Base-by-base conservation (phyloP, 2,113 vertebrate species). In the Ictalurus punctatus region DNA sequence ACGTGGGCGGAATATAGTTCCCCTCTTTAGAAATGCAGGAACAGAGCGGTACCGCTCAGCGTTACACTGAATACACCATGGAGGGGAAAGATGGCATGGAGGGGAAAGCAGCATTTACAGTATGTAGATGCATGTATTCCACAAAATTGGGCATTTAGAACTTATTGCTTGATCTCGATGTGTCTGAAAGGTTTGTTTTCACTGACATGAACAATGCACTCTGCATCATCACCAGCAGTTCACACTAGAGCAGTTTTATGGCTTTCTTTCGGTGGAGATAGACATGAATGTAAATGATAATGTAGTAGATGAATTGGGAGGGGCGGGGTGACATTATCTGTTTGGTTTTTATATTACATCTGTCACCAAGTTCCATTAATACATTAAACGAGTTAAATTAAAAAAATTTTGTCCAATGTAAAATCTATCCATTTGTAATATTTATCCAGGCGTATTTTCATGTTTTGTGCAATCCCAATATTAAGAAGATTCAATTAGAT, bases 401-500 rank as follows among this genome's bases (percentile, higher is more conserved):
- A 44, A 48, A 6, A 48, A 6, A 48, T 94, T 95, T 80, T 67
- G 40, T 82, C 95, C 82, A 95, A 95, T 94, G 93, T 95, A 94
- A 97, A 97, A 96, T 96, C 95, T 96, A 96, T 97, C 97, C 96
- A 96, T 97, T 95, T 96, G 96, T 95, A 93, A 95, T 95, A 95
- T 96, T 96, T 95, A 95, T 96, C 96, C 94, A 95, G 93, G 93
- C 94, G 94, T 92, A 94, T 94, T 96, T 92, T 96, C 93, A 92
- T 95, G 88, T 97, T 96, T 97, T 30, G 96, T 97, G 97, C 96
- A 97, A 96, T 95, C 96, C 95, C 90, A 96, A 93, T 97, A 98
- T 98, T 98, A 97, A 97, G 97, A 97, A 97, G 97, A 98, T 98
- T 97, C 96, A 97, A 97, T 98, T 97, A 97, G 95, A 96, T 95